phyloP scores from a whole-genome alignment of 2,797 vertebrate genomes.

The Hydrophis major region DNA sequence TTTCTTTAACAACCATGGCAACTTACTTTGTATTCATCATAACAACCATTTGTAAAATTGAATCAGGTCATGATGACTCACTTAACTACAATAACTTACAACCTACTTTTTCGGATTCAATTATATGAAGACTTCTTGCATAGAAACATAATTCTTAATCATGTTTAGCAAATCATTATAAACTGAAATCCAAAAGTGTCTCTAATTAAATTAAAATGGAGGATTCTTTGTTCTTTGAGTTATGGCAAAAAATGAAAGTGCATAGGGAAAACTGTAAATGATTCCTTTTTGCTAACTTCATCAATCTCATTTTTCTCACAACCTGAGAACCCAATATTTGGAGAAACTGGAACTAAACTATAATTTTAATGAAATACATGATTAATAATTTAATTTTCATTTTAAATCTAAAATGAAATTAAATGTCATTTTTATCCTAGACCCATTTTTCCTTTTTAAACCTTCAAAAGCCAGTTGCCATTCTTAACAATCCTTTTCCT shows the following conservation, averaged over 20 bases:
- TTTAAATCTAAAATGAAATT: background rate
- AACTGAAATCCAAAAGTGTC: background rate
- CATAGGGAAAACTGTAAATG: background rate
- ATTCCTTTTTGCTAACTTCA: background rate
- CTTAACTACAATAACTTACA: background rate
- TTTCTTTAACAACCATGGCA: background rate
- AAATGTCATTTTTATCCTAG: background rate
- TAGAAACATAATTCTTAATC: background rate
- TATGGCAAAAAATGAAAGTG: background rate
- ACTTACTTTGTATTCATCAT: background rate
- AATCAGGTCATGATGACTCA: background rate
- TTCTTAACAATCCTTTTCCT: background rate
- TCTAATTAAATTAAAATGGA: background rate
- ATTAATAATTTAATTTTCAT: background rate
- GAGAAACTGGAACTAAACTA: background rate
- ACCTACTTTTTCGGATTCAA: background rate
- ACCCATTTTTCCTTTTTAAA: too few relatives aligned
- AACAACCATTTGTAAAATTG: background rate
- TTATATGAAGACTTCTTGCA: background rate
- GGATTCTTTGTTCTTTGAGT: background rate
- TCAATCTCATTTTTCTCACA: background rate
- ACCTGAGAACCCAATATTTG: background rate
- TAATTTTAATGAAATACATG: background rate
- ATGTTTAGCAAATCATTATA: constrained; percentile 7
- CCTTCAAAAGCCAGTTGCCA: too few relatives aligned